phyloP scores from a whole-genome alignment of 2,888 invertebrate species.

The Drosophila barbarae region DNA sequence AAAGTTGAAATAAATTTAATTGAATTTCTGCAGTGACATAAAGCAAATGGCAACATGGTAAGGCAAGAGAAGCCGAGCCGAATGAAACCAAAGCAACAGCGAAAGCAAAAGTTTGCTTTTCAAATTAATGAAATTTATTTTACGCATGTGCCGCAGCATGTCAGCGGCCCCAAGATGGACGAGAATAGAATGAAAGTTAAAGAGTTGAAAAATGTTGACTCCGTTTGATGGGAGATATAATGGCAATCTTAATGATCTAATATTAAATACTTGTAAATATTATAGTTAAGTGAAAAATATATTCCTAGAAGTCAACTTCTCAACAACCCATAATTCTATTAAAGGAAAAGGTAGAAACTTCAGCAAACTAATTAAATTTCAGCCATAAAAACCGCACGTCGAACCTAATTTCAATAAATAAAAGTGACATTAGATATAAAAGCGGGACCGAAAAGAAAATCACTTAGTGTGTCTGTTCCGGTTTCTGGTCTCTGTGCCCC shows the following conservation, averaged over 20 bases:
- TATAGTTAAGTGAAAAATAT: background rate
- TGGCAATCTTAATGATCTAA: background rate
- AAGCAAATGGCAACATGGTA: constrained; percentile 38
- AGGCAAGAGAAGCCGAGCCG: constrained; percentile 25
- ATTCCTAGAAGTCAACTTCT: background rate
- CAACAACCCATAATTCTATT: constrained; percentile 1
- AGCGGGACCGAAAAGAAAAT: constrained; percentile 39
- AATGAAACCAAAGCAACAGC: constrained; percentile 14
- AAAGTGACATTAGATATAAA: constrained; percentile 57
- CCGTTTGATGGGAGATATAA: background rate
- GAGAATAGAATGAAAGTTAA: constrained; percentile 1
- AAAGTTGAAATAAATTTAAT: constrained; percentile 75
- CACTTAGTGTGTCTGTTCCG: constrained; percentile 56
- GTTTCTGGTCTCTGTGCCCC: constrained; percentile 16
- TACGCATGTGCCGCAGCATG: constrained; percentile 47
- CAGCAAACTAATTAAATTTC: constrained; percentile 24
- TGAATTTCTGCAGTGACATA: constrained; percentile 72
- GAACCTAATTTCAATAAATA: constrained; percentile 68
- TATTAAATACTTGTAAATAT: background rate
- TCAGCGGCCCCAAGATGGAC: constrained; percentile 12
- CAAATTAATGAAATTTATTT: constrained; percentile 71
- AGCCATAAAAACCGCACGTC: constrained; percentile 37
- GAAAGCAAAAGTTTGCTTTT: constrained; percentile 52
- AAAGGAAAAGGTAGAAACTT: constrained; percentile 3
- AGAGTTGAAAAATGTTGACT: constrained; percentile 8